Percentiles rank a stretch among this genome's conserved stretches.
Conservation (phyloP, 2,888 invertebrate genomes). For the Nematopogon swammerdamellus region DNA sequence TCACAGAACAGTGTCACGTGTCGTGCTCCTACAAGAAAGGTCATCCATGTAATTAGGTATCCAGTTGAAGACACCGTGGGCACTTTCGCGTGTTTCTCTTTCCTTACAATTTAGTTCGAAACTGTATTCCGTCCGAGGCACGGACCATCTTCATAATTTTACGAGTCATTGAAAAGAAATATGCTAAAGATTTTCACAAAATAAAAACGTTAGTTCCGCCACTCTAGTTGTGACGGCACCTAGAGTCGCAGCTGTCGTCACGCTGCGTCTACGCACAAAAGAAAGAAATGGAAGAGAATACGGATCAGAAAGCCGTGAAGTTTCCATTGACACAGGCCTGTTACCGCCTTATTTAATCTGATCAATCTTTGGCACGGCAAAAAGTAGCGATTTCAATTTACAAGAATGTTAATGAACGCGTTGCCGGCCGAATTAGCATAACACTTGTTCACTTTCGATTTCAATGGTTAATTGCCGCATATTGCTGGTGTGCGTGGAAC, state of each 20-base stretch:
- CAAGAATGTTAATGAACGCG: not conserved
- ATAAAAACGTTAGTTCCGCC: not conserved
- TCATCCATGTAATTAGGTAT: no score
- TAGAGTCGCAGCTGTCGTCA: not conserved
- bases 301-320: not conserved
- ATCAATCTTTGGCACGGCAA: not conserved
- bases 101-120: no score
- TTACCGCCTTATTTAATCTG: not conserved
- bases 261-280: not conserved
- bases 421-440: not conserved
- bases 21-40: no score
- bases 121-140: no score
- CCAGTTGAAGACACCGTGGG: no score
- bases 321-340: not conserved
- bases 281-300: not conserved
- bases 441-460: not conserved
- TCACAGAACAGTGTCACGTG: no score
- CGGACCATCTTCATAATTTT: not conserved
- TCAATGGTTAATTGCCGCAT: not conserved
- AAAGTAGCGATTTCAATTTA: not conserved
- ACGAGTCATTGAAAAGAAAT: not conserved
- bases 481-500: no score
- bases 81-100: no score
- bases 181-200: not conserved
- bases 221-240: not conserved